Percentiles rank a stretch among this genome's conserved stretches.
Conservation (phyloP, 1,140 invertebrate genomes). For the Cyrtorhinus lividipennis region DNA sequence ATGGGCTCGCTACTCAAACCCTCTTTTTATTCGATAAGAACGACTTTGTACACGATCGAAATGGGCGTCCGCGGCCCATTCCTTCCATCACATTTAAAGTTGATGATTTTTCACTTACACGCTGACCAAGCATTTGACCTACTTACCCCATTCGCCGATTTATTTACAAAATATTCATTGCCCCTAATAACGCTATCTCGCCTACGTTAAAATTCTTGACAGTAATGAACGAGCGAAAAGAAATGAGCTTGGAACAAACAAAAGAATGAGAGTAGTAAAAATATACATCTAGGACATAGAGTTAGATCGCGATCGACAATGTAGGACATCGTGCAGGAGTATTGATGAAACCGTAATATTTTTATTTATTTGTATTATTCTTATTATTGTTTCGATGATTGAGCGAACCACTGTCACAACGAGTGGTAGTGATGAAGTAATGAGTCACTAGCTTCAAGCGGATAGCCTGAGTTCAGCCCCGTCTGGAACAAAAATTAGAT, state of each 20-base stretch:
- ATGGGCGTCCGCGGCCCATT: neutral
- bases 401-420: slow-evolving; percentile 20
- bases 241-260: neutral
- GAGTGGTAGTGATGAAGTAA: slow-evolving; percentile 20
- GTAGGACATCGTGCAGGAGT: too few species aligned
- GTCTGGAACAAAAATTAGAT: slow-evolving; percentile 1
- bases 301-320: too few species aligned
- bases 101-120: too few species aligned
- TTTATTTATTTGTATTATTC: neutral
- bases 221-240: neutral
- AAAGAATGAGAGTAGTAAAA: neutral
- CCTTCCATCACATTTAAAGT: too few species aligned
- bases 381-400: slow-evolving; percentile 6
- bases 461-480: slow-evolving; percentile 8
- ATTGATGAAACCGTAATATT: neutral
- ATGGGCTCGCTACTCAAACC: neutral
- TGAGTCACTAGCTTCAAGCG: slow-evolving; percentile 15
- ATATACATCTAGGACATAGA: neutral
- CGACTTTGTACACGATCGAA: slow-evolving; percentile 1
- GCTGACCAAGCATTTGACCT: too few species aligned
- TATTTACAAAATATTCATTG: neutral
- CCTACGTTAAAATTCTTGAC: neutral
- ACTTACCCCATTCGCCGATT: neutral
- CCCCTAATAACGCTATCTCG: neutral
- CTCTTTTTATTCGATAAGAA: neutral